Percentiles rank a stretch among this genome's conserved stretches.
Evolutionary conservation across 2,888 invertebrate genomes (phyloP).

Genomic region (Drosophila niveifrons): DNA sequence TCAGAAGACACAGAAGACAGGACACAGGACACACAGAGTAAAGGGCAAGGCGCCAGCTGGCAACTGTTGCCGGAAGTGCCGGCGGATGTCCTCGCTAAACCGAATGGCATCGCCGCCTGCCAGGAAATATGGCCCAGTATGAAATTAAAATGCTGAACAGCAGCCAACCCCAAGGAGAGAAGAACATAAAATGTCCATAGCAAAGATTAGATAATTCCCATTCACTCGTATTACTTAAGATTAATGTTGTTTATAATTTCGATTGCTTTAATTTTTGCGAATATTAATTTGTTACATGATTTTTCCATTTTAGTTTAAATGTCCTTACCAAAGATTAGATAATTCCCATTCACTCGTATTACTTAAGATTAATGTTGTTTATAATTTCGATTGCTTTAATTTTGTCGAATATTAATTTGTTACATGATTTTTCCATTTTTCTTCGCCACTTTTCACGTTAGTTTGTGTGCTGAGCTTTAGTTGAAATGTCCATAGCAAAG

Average conservation of each 20-base stretch:
- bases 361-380: background rate
- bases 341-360: background rate
- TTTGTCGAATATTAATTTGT: no score
- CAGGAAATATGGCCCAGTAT: conserved; percentile 77
- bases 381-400: background rate
- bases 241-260: background rate
- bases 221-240: background rate
- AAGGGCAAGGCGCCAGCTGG: conserved; percentile 59
- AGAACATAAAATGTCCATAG: background rate
- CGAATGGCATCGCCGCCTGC: conserved; percentile 69
- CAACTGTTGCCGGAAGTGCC: conserved; percentile 79
- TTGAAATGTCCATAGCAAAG: background rate
- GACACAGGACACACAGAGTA: conserved; percentile 29
- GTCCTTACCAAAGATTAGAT: background rate
- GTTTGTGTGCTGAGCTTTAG: no score
- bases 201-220: background rate
- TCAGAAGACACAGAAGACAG: background rate
- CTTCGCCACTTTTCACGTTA: no score
- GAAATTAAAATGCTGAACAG: conserved; percentile 69
- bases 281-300: no score
- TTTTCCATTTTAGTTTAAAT: no score
- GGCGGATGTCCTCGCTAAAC: conserved; percentile 80
- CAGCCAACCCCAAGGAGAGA: conserved; percentile 13
- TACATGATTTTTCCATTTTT: no score
- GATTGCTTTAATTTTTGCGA: no score